phyloP scores from a whole-genome alignment of 2,113 vertebrate species.

The Caranx melampygus region DNA sequence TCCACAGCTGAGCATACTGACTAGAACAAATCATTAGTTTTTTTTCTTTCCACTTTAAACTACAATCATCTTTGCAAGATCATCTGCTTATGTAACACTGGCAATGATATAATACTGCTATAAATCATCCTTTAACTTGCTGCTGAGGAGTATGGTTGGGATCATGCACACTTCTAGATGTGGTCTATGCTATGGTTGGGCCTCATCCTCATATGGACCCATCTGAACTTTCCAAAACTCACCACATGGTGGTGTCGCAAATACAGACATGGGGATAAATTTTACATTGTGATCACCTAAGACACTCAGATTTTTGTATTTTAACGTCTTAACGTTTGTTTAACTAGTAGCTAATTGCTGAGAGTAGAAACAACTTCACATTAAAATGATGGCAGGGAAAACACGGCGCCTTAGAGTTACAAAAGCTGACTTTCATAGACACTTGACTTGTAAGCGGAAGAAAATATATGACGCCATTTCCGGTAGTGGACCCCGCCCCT shows the following conservation, averaged over 20 bases:
- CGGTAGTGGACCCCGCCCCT: conserved; percentile 26
- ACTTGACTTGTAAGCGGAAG: conserved; percentile 16
- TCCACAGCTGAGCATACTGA: conserved; percentile 7
- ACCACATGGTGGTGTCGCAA: conserved; percentile 59
- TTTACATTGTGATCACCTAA: neutral
- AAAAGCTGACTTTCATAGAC: neutral
- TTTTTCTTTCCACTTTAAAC: neutral
- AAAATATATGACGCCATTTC: conserved; percentile 39
- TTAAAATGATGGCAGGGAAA: neutral
- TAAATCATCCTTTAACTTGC: conserved; percentile 2
- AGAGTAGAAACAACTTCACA: too few species aligned
- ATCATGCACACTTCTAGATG: neutral
- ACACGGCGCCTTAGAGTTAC: neutral
- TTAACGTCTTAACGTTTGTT: neutral
- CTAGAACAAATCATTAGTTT: neutral
- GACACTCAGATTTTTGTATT: neutral
- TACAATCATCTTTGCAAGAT: neutral
- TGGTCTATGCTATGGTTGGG: neutral
- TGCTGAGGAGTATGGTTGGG: neutral
- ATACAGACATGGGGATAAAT: neutral
- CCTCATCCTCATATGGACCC: neutral
- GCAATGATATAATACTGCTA: neutral
- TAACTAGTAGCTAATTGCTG: too few species aligned
- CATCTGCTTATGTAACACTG: neutral
- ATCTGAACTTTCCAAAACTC: conserved; percentile 15